phyloP scores from a whole-genome alignment of 2,888 invertebrate genomes.

The Hydrotaea diabolus region DNA sequence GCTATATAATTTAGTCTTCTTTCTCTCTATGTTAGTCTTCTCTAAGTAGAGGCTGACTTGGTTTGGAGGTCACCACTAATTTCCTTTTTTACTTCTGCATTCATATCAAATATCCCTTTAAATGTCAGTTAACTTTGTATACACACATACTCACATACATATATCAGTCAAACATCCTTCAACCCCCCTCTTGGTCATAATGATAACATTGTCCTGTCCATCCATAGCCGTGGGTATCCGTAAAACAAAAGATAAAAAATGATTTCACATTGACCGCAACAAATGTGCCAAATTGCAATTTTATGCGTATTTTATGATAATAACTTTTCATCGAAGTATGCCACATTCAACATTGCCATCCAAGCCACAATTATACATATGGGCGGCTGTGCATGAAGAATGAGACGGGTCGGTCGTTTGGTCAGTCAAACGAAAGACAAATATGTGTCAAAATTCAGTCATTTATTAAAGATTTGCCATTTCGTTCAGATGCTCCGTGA shows the following conservation, averaged over 20 bases:
- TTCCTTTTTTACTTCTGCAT: too few species aligned
- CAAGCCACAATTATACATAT: too few species aligned
- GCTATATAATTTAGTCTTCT: too few species aligned
- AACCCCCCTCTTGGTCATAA: not conserved
- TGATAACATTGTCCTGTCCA: constrained; percentile 13
- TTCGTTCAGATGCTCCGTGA: constrained; percentile 3
- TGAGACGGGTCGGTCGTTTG: constrained; percentile 20
- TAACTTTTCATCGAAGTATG: constrained; percentile 70
- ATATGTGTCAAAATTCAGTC: constrained; percentile 64
- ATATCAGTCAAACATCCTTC: not conserved
- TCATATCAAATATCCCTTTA: too few species aligned
- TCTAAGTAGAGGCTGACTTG: too few species aligned
- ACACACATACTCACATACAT: too few species aligned
- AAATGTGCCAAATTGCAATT: constrained; percentile 78
- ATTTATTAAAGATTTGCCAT: constrained; percentile 61
- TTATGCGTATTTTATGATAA: constrained; percentile 78
- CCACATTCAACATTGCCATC: constrained; percentile 64
- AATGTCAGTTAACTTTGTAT: too few species aligned
- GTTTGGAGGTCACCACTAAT: not conserved
- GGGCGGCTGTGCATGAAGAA: not conserved
- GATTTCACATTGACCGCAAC: constrained; percentile 72
- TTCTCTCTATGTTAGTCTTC: too few species aligned
- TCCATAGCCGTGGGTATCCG: constrained; percentile 6
- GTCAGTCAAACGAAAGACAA: constrained; percentile 31
- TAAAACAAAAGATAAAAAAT: constrained; percentile 52